These are phyloP conservation scores for Eristalinus aeneus DNA, from an alignment of 2,888 invertebrate species.

Conservation along the genomic window DNA sequence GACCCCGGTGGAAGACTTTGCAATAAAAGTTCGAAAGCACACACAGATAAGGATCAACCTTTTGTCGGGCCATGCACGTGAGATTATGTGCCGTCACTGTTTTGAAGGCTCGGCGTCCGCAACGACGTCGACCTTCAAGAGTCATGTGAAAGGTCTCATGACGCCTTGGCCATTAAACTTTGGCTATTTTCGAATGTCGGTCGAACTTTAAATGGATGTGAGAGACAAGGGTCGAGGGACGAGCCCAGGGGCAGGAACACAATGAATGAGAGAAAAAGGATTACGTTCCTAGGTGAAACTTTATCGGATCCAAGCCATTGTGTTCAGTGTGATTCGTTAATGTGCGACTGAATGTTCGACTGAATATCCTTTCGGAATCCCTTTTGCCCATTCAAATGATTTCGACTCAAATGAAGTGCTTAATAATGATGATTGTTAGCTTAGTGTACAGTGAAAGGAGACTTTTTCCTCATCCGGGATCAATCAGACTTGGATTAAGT, in stretches of 20 bases:
- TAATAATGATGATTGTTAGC: constrained; percentile 29
- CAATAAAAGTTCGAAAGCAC: not conserved
- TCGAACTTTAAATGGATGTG: constrained; percentile 4
- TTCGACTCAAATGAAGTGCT: constrained; percentile 14
- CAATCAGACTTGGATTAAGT: not conserved
- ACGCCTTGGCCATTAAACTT: constrained; percentile 22
- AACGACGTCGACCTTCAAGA: constrained; percentile 10
- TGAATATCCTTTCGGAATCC: constrained; percentile 18
- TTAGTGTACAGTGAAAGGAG: not conserved
- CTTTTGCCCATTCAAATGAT: constrained; percentile 24
- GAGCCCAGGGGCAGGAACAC: not conserved
- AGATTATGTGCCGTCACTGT: not conserved
- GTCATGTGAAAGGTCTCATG: constrained; percentile 27
- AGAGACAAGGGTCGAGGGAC: not conserved
- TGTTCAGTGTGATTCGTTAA: constrained; percentile 7
- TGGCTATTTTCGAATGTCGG: constrained; percentile 25
- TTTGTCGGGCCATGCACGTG: not conserved
- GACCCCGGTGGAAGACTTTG: not conserved
- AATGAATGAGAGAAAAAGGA: constrained; percentile 9
- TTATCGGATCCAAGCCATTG: constrained; percentile 26
- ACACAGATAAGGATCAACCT: not conserved
- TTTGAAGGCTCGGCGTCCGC: not conserved
- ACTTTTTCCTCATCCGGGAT: not conserved
- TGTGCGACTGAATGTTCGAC: not conserved
- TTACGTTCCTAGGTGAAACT: constrained; percentile 25